phyloP scores from a whole-genome alignment of 2,888 invertebrate genomes.

The Teinopalpus imperialis region DNA sequence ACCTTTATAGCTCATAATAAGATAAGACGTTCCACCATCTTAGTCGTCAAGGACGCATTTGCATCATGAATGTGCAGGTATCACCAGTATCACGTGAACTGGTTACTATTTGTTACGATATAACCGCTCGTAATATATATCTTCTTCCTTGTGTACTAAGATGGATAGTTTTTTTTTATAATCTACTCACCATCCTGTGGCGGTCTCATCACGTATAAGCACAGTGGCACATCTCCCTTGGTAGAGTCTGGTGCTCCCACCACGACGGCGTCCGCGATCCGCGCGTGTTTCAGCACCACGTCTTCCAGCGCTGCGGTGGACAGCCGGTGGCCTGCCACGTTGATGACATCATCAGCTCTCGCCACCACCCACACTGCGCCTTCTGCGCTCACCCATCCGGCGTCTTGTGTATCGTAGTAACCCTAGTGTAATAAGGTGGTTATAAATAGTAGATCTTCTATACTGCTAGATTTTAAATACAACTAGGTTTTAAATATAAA shows the following conservation, averaged over 20 bases:
- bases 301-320: constrained; percentile 96
- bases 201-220: constrained; percentile 90
- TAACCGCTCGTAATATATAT: too few relatives aligned
- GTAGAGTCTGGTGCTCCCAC: constrained; percentile 94
- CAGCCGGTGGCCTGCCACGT: constrained; percentile 95
- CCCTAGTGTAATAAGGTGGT: constrained; percentile 78
- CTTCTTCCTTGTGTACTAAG: too few relatives aligned
- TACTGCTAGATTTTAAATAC: too few relatives aligned
- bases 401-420: constrained; percentile 97
- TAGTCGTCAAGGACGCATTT: too few relatives aligned
- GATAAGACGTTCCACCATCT: too few relatives aligned
- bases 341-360: constrained; percentile 96
- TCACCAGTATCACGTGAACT: too few relatives aligned
- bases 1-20: too few relatives aligned
- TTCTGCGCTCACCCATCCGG: constrained; percentile 91
- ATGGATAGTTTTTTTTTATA: too few relatives aligned
- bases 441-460: too few relatives aligned
- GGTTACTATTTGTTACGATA: too few relatives aligned
- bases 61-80: too few relatives aligned
- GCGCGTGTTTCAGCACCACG: constrained; percentile 92
- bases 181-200: constrained; percentile 73
- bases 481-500: too few relatives aligned
- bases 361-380: constrained; percentile 95
- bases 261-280: constrained; percentile 93
- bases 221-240: constrained; percentile 95